Percentiles rank a stretch among this genome's conserved stretches.
Evolutionary conservation across 2,888 invertebrate species (phyloP).

Genomic region (Meghimatium bilineatum): DNA sequence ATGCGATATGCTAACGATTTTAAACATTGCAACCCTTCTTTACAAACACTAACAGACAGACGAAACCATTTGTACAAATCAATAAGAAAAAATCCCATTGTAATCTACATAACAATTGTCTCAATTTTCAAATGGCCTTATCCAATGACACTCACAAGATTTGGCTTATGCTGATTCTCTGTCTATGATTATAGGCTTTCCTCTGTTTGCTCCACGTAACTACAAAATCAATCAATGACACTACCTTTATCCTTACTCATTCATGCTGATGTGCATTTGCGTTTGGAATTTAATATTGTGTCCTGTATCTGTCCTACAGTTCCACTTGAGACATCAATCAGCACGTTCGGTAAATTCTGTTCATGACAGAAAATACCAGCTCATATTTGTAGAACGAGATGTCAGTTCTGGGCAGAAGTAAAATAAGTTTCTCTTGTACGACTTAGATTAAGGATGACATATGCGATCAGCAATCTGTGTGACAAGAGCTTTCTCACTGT

Average conservation of each 20-base stretch:
- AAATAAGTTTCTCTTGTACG: neutral
- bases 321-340: neutral
- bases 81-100: no score
- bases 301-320: neutral
- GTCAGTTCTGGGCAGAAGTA: neutral
- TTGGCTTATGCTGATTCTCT: neutral
- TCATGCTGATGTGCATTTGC: conserved; percentile 13
- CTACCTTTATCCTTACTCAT: neutral
- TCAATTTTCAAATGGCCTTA: no score
- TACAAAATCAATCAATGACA: conserved; percentile 18
- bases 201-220: neutral
- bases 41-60: no score
- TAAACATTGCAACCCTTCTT: no score
- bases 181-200: neutral
- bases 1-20: no score
- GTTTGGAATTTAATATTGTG: conserved; percentile 21
- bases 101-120: no score
- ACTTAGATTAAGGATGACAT: neutral
- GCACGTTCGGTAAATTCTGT: neutral
- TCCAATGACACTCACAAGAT: neutral
- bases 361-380: neutral
- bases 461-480: neutral
- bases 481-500: no score
- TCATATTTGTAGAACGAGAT: neutral
- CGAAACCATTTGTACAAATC: no score